phyloP scores from a whole-genome alignment of 1,140 invertebrate genomes.

The Aphidius gifuensis region DNA sequence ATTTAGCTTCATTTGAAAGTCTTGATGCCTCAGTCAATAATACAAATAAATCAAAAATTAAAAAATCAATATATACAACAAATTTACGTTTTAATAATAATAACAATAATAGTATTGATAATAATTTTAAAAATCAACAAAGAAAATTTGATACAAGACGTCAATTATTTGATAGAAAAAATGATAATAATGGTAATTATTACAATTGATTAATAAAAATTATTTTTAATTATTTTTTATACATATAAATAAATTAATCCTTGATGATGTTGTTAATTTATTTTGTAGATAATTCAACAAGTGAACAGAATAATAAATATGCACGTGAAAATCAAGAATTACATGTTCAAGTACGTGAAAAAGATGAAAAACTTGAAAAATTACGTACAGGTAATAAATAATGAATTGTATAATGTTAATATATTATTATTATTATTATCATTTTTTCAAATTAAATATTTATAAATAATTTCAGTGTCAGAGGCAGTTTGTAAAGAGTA shows the following conservation, averaged over 20 bases:
- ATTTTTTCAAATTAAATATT: background rate
- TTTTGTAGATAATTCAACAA: conserved; percentile 27
- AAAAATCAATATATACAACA: background rate
- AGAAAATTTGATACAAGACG: background rate
- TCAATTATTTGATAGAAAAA: too few species aligned
- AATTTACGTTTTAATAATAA: conserved; percentile 15
- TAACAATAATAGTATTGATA: conserved; percentile 11
- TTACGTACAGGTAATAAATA: conserved; percentile 53
- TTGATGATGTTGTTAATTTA: too few species aligned
- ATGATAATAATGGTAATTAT: too few species aligned
- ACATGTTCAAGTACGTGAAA: conserved; percentile 59
- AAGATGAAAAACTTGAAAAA: conserved; percentile 62
- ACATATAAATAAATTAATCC: too few species aligned
- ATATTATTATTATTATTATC: too few species aligned
- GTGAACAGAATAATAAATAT: conserved; percentile 51
- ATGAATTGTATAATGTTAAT: background rate
- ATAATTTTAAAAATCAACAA: too few species aligned
- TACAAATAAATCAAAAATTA: conserved; percentile 17
- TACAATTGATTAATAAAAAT: background rate
- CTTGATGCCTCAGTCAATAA: conserved; percentile 36
- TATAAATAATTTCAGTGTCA: conserved; percentile 54
- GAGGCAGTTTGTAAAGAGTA: conserved; percentile 71
- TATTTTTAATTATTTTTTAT: background rate
- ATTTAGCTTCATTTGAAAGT: conserved; percentile 47
- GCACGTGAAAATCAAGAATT: conserved; percentile 57